phyloP scores from a whole-genome alignment of 92 coral and sea anemone genomes.

The Porites cylindrica region DNA sequence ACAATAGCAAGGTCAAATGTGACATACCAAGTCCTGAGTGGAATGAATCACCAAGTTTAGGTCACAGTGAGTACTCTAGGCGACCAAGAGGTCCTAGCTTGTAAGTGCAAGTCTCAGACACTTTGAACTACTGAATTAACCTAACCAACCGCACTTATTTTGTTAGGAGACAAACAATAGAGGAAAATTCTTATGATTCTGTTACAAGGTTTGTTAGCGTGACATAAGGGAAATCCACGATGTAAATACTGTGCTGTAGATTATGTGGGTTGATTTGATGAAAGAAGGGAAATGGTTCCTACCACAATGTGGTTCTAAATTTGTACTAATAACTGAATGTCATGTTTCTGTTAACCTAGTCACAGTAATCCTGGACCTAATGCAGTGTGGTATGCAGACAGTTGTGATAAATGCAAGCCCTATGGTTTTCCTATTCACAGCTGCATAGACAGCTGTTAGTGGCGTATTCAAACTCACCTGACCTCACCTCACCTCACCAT shows the following conservation, averaged over 20 bases:
- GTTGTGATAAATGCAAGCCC: too few relatives aligned
- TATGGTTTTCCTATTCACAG: too few relatives aligned
- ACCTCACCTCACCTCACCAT: too few relatives aligned
- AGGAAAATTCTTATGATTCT: conserved; percentile 21
- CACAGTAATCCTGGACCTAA: not conserved
- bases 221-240: conserved; percentile 22
- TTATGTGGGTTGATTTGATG: conserved; percentile 27
- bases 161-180: conserved; percentile 15
- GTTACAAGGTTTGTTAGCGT: not conserved
- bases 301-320: conserved; percentile 12
- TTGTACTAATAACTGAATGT: not conserved
- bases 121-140: conserved; percentile 20
- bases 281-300: conserved; percentile 5
- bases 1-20: not conserved
- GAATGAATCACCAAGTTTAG: conserved; percentile 18
- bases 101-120: conserved; percentile 27
- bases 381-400: too few relatives aligned
- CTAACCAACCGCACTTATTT: conserved; percentile 15
- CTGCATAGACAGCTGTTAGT: too few relatives aligned
- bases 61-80: conserved; percentile 15
- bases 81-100: conserved; percentile 25
- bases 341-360: conserved; percentile 19
- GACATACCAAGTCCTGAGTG: conserved; percentile 17
- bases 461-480: too few relatives aligned
- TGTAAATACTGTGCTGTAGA: conserved; percentile 9